phyloP scores from a whole-genome alignment of 2,888 invertebrate species.

The Phymatocera aterrima region DNA sequence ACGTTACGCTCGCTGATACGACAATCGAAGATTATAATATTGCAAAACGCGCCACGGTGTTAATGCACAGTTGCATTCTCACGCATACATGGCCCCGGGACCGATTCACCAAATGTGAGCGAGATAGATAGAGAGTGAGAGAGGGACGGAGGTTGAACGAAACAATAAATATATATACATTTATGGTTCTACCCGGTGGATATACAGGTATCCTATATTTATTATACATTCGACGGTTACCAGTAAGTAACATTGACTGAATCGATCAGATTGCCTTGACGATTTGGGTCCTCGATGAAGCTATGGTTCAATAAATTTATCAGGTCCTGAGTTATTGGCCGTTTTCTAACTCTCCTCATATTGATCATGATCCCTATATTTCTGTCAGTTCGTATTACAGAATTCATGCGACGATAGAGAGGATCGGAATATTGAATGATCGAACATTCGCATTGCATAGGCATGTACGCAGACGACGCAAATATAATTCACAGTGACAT shows the following conservation, averaged over 20 bases:
- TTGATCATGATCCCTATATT: no score
- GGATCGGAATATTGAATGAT: no score
- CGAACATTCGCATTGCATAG: no score
- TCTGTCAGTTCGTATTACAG: no score
- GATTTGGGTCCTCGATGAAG: neutral
- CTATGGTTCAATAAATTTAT: neutral
- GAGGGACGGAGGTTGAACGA: neutral
- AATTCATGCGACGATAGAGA: no score
- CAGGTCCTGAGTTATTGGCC: neutral
- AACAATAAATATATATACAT: neutral
- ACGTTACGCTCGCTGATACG: neutral
- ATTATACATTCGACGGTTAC: neutral
- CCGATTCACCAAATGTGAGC: neutral
- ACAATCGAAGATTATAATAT: neutral
- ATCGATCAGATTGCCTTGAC: constrained; percentile 23
- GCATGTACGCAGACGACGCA: no score
- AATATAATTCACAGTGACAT: no score
- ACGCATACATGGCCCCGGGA: neutral
- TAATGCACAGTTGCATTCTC: neutral
- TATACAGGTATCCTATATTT: neutral
- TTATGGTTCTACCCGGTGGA: no score
- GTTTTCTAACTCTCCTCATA: neutral
- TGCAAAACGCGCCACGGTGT: neutral
- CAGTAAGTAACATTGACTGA: constrained; percentile 14
- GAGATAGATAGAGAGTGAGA: neutral